These are phyloP conservation scores for Acleris literana DNA, from an alignment of 2,888 invertebrate species.

Conservation along the genomic window DNA sequence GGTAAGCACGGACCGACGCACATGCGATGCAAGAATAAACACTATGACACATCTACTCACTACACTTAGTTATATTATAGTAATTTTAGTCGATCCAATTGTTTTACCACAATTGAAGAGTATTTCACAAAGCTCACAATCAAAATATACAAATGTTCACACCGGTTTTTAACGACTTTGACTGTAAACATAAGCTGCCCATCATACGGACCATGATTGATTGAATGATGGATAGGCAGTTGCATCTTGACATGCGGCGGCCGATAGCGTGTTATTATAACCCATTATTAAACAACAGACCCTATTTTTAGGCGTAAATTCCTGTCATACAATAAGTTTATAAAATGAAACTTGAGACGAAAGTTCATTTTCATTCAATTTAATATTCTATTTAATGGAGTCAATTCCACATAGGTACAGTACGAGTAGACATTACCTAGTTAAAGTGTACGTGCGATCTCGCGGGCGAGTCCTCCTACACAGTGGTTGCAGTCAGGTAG, in stretches of 20 bases:
- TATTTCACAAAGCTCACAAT: constrained; percentile 29
- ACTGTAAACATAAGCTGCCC: constrained; percentile 35
- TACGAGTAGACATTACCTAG: not conserved
- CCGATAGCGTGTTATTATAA: constrained; percentile 38
- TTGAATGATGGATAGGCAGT: constrained; percentile 61
- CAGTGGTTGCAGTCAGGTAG: constrained; percentile 53
- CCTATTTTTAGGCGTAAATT: constrained; percentile 24
- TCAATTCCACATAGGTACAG: too few species aligned
- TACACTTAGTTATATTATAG: constrained; percentile 30
- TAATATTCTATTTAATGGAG: too few species aligned
- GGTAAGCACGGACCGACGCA: constrained; percentile 38
- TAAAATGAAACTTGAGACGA: too few species aligned
- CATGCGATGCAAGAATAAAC: constrained; percentile 55
- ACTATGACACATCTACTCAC: constrained; percentile 65
- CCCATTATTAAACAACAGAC: constrained; percentile 30
- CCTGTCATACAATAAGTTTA: not conserved
- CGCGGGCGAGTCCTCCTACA: constrained; percentile 59
- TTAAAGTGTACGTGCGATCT: constrained; percentile 35
- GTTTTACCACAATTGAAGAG: constrained; percentile 42
- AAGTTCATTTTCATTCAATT: too few species aligned
- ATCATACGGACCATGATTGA: constrained; percentile 41
- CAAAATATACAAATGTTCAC: constrained; percentile 30
- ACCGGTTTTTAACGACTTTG: constrained; percentile 33
- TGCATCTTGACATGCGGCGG: constrained; percentile 45
- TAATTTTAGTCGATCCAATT: constrained; percentile 53